A percentile compares a stretch with the other conserved stretches of the same genome.
Evolutionary conservation across 2,888 invertebrate genomes (phyloP).

Genomic region (Lysandra bellargus): DNA sequence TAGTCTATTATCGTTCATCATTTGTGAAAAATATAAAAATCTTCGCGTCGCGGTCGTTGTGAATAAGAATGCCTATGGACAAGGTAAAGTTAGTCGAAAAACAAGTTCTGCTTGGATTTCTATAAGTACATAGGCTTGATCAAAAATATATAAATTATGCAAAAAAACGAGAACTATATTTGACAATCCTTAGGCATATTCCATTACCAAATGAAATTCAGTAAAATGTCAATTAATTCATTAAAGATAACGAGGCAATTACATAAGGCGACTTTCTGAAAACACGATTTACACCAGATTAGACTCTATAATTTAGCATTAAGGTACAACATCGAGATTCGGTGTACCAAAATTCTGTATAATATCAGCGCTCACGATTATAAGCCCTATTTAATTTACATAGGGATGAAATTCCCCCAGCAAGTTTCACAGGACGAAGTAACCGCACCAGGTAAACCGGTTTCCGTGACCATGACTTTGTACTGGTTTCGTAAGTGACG

Average conservation of each 20-base stretch:
- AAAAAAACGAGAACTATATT: not conserved
- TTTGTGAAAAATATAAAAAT: no score
- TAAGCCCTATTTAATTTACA: not conserved
- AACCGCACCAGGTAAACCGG: not conserved
- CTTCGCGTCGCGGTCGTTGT: no score
- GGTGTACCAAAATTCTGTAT: not conserved
- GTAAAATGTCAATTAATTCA: slow-evolving; percentile 14
- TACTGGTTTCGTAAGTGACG: slow-evolving; percentile 2
- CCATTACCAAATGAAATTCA: slow-evolving; percentile 1
- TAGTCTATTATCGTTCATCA: no score
- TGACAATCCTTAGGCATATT: not conserved
- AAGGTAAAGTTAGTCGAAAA: no score
- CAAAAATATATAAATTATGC: not conserved
- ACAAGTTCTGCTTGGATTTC: not conserved
- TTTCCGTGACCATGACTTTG: not conserved
- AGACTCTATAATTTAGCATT: not conserved
- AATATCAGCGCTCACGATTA: not conserved
- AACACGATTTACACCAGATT: not conserved
- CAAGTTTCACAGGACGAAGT: not conserved
- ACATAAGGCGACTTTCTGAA: not conserved
- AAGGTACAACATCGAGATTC: not conserved
- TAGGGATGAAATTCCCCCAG: not conserved
- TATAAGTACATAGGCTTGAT: not conserved
- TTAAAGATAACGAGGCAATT: not conserved
- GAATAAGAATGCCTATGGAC: no score